These are phyloP conservation scores for Drosophila dunni DNA, from an alignment of 1,140 invertebrate species.

Conservation along the genomic window DNA sequence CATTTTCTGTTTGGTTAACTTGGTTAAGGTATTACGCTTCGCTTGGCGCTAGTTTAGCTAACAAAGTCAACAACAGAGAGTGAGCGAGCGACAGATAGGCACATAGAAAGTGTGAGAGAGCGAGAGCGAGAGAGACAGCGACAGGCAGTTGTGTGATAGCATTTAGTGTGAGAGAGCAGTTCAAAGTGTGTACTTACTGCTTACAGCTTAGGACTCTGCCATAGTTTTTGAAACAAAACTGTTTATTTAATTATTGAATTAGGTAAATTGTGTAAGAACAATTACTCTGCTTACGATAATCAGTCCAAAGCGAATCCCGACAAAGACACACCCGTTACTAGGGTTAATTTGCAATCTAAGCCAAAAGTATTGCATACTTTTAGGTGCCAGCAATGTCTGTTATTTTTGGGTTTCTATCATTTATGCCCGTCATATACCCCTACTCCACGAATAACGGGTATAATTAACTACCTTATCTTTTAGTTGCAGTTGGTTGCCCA, in stretches of 20 bases:
- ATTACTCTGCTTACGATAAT: no score
- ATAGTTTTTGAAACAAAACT: neutral
- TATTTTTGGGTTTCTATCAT: no score
- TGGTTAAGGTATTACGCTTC: slow-evolving; percentile 26
- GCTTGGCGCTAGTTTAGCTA: slow-evolving; percentile 20
- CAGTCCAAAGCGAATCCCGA: no score
- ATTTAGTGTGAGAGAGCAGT: neutral
- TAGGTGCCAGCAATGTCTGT: no score
- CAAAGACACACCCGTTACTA: no score
- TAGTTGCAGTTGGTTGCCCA: neutral
- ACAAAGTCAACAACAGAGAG: slow-evolving; percentile 39
- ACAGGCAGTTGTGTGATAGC: neutral
- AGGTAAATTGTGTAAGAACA: no score
- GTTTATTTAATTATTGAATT: slow-evolving; percentile 14
- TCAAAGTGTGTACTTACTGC: slow-evolving; percentile 9
- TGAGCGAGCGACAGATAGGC: neutral
- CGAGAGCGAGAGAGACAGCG: slow-evolving; percentile 4
- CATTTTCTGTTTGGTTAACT: slow-evolving; percentile 44
- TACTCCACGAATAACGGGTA: no score
- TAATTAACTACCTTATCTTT: neutral
- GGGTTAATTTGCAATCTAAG: no score
- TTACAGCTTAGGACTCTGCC: slow-evolving; percentile 11
- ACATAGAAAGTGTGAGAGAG: neutral
- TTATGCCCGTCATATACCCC: no score
- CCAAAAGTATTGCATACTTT: no score